Evolutionary conservation across 2,113 vertebrate genomes (phyloP).

Genomic region (Centrocercus urophasianus): DNA sequence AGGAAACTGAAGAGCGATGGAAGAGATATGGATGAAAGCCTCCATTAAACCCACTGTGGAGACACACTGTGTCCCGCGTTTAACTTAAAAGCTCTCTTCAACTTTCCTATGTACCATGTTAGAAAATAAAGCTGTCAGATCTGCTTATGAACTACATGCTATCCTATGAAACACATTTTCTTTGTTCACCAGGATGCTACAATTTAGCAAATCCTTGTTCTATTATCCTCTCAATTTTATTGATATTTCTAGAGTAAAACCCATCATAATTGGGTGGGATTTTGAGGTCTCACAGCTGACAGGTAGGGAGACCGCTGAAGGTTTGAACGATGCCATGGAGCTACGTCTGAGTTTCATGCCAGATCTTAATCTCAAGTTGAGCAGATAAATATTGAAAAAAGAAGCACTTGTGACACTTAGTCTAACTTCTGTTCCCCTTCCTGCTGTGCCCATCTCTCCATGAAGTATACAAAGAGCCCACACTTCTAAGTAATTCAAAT

Average conservation of each 20-base stretch:
- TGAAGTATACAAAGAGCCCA: rapidly evolving
- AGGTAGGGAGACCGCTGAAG: not conserved
- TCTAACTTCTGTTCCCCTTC: not conserved
- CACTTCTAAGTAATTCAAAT: not conserved
- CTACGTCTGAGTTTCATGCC: rapidly evolving
- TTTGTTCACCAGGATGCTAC: not conserved
- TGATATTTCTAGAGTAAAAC: not conserved
- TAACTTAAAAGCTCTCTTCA: slow-evolving; percentile 31
- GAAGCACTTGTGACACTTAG: not conserved
- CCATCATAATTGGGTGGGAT: not conserved
- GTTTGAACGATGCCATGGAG: not conserved
- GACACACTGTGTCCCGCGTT: not conserved
- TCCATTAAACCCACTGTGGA: not conserved
- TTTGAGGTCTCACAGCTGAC: not conserved
- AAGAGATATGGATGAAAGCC: not conserved
- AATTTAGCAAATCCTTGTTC: not conserved
- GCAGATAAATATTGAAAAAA: not conserved
- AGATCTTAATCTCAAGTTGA: not conserved
- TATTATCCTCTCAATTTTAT: not conserved
- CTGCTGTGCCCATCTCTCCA: not conserved
- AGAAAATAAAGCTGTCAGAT: slow-evolving; percentile 62
- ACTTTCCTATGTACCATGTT: not conserved
- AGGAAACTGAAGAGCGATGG: not conserved
- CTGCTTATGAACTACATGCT: slow-evolving; percentile 6
- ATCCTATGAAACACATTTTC: not conserved